Evolutionary conservation across 2,888 invertebrate species (phyloP), one percentile per base, ranked within the genome.

Genomic region (Drosophila anomelani): DNA sequence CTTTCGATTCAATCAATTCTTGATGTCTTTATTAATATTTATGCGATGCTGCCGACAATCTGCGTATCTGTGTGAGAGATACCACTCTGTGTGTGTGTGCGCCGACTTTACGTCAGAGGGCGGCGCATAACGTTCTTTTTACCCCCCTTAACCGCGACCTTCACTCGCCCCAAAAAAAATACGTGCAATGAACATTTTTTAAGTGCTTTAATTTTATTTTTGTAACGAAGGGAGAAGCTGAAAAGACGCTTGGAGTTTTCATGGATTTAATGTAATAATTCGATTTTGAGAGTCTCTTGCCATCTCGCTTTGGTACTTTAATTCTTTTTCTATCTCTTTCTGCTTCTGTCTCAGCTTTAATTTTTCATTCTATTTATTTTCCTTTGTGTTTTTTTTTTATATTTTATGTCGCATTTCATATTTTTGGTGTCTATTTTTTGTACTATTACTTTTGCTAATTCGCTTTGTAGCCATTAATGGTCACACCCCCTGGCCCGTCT

Each of bases 151-250:
- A 46, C 49, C 43, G 41, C 51, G 51, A 51, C 51, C 51, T 51
- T 51, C 51, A 34, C 9, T 23, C 20, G 20, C 51, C 15, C 9
- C 1, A 34, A 51, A 77, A 2, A 23, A 8, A 46, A 76, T 75
- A 55, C 76, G 75, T 83, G 84, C 78, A 81, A 78, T 79, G 75
- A 84, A 85, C n/a, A 54, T 41, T 74, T 82, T 84, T 76, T 86
- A 84, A 86, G 84, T 84, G 84, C 86, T 84, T 76, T 81, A 83
- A 86, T 84, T 84, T 83, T 76, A 85, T 84, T 83, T 85, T 67
- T 4, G 5, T n/a, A 9, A 20, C 20, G 34, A 51, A 51, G 34
- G 51, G 13, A 34, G 34, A 8, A 17, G 32, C 32, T 32, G 46
- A n/a, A 46, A 49, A 32, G 9, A 13, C 32, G 34, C 20, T 20